A percentile compares a stretch with the other conserved stretches of the same genome.
phyloP scores from a whole-genome alignment of 2,113 vertebrate species.

The Datnioides undecimradiatus region DNA sequence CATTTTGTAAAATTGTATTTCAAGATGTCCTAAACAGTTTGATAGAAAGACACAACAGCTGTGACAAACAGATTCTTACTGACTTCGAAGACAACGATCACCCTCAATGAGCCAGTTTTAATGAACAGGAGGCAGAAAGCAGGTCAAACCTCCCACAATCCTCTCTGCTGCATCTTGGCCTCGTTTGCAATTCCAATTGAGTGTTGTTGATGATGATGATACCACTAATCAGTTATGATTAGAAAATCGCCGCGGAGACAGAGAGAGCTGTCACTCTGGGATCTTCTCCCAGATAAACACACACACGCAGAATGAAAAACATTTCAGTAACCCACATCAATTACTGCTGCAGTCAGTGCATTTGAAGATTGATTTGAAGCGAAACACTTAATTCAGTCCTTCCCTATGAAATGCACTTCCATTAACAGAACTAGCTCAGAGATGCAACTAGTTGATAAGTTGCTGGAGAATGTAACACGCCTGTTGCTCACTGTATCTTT shows the following conservation, averaged over 20 bases:
- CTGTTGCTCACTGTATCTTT: background rate
- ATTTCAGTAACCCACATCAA: constrained; percentile 15
- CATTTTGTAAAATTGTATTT: constrained; percentile 56
- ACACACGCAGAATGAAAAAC: background rate
- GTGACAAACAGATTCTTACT: constrained; percentile 36
- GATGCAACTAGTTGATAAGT: constrained; percentile 11
- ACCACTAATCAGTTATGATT: constrained; percentile 69
- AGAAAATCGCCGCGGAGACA: constrained; percentile 43
- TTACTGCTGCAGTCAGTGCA: background rate
- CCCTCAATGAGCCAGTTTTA: constrained; percentile 38
- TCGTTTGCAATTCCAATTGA: constrained; percentile 76
- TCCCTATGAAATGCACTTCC: background rate
- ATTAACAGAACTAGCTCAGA: background rate
- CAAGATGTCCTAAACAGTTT: constrained; percentile 13
- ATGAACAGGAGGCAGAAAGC: constrained; percentile 65
- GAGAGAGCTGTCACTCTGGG: constrained; percentile 36
- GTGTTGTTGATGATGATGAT: constrained; percentile 66
- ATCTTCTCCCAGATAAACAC: constrained; percentile 31
- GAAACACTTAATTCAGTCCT: constrained; percentile 6
- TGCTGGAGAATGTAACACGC: constrained; percentile 37
- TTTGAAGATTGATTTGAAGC: constrained; percentile 10
- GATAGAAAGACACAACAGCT: constrained; percentile 39
- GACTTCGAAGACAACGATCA: constrained; percentile 43
- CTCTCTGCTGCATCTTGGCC: constrained; percentile 61
- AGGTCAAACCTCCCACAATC: constrained; percentile 72